Evolutionary conservation across 1,140 invertebrate species (phyloP), one percentile per base, ranked within the genome.

Genomic region (Drosophila nigrodunni): DNA sequence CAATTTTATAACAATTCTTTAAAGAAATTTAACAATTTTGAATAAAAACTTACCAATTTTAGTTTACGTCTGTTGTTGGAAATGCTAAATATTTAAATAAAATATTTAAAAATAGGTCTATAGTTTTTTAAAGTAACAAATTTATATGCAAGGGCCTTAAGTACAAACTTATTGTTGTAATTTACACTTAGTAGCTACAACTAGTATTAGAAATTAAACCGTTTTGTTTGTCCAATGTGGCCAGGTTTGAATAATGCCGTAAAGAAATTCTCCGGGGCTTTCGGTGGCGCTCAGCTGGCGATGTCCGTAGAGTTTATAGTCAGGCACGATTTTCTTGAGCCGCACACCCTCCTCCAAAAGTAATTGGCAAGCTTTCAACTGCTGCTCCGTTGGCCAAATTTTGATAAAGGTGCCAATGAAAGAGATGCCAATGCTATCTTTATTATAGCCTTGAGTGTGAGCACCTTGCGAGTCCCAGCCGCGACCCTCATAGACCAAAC

Each of bases 371-470:
- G 94, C 94, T 0, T 94, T 80, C 4, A 96, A 35, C 80, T 96
- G 95, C 4, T 94, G 93, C 15, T 92, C 92, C 5, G 92, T 65
- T 7, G 93, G 94, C 15, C 94, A 93, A 7, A 93, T 68, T 74
- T 93, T 93, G 9, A 93, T 94, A 76, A 94, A 96, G 49, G 95
- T 94, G 5, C 96, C 96, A 62, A 97, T 95, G 46, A 97, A 95
- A 4, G 94, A 94, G 54, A 97, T 95, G 43, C 95, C 86, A 35
- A 96, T 92, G 43, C 94, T 94, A 15, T 93, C 92, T 11, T 66
- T 81, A 81, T 97, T 96, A 78, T 95, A 96, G 43, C 93, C 93
- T 30, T 93, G 92, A 0, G 95, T 95, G 74, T 96, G 95, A 0
- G 95, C 94, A 0, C 96, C 92, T 2, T 94, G 81, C 13, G 83